A percentile compares a stretch with the other conserved stretches of the same genome.
Evolutionary conservation across 2,888 invertebrate species (phyloP).

Genomic region (Yponomeuta sedellus): DNA sequence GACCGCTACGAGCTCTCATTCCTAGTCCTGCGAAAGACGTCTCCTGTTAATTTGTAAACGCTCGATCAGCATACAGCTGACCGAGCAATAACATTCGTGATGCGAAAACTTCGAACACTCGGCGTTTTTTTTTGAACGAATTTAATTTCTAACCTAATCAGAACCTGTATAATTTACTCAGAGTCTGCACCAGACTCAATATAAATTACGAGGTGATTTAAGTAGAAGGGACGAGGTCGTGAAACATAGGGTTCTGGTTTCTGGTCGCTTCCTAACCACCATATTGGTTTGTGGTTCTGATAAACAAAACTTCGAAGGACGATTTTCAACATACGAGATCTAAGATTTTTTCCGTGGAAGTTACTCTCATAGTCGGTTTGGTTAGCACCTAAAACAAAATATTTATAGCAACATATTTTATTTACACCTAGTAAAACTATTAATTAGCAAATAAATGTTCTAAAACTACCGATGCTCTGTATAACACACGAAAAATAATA

Average conservation of each 20-base stretch:
- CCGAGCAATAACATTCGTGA: constrained; percentile 2
- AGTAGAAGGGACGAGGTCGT: constrained; percentile 62
- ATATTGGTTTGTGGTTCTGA: constrained; percentile 60
- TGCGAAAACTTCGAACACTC: constrained; percentile 23
- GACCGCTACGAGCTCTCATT: neutral
- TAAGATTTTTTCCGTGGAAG: neutral
- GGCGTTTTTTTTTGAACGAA: constrained; percentile 45
- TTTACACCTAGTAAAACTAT: constrained; percentile 51
- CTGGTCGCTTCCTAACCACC: constrained; percentile 65
- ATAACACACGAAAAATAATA: constrained; percentile 62
- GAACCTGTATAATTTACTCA: constrained; percentile 77
- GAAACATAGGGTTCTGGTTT: constrained; percentile 53
- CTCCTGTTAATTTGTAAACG: neutral
- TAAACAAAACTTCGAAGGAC: constrained; percentile 30
- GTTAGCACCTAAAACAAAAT: constrained; percentile 69
- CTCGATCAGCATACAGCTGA: neutral
- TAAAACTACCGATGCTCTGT: constrained; percentile 44
- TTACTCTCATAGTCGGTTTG: constrained; percentile 6
- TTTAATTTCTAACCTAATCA: constrained; percentile 71
- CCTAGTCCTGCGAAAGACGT: neutral
- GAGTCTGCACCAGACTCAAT: constrained; percentile 47
- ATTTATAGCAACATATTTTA: constrained; percentile 56
- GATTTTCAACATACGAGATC: neutral
- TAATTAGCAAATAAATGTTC: constrained; percentile 53
- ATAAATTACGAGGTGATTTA: constrained; percentile 77